Base-by-base conservation (phyloP, 2,888 invertebrate species). In the Strigamia crassipes region DNA sequence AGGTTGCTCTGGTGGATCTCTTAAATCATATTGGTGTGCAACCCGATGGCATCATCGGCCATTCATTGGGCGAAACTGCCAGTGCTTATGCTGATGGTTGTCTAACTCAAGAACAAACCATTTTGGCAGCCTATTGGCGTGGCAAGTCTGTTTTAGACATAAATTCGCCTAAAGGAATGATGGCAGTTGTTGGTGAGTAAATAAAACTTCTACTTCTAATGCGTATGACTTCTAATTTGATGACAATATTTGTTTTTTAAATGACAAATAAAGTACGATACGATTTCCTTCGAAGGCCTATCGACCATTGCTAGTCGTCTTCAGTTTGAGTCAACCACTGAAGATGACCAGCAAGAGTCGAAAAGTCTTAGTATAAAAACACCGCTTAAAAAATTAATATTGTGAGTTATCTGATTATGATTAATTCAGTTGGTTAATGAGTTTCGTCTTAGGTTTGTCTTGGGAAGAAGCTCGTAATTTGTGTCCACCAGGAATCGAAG, bases 381-480 rank as follows among this genome's bases (percentile, higher is more conserved):
- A n/a, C n/a, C n/a, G n/a, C n/a, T n/a, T n/a, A n/a, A n/a, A n/a
- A n/a, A n/a, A n/a, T n/a, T n/a, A n/a, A n/a, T n/a, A n/a, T n/a
- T n/a, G n/a, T n/a, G n/a, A n/a, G n/a, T n/a, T n/a, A n/a, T n/a
- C n/a, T 34, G 34, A 6, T 34, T 34, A 5, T 34, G 34, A 34
- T 34, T 34, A 6, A 34, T 34, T 3, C 34, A 34, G 6, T 6
- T 34, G 8, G 4, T 77, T 83, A 6, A 12, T 1, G 92, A 85
- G 86, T 89, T 66, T 89, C 82, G 66, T 80, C 83, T 4, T 81
- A 87, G 89, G 89, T 73, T 89, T 97, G 23, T 92, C 93, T 83
- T 96, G 96, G 96, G 94, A 94, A 85, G 93, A 95, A 85, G 91
- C 92, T 82, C 90, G 90, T 85, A 89, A 89, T 85, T 91, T 92